phyloP scores from a whole-genome alignment of 2,113 vertebrate species.

The Potamarius usumacintae region DNA sequence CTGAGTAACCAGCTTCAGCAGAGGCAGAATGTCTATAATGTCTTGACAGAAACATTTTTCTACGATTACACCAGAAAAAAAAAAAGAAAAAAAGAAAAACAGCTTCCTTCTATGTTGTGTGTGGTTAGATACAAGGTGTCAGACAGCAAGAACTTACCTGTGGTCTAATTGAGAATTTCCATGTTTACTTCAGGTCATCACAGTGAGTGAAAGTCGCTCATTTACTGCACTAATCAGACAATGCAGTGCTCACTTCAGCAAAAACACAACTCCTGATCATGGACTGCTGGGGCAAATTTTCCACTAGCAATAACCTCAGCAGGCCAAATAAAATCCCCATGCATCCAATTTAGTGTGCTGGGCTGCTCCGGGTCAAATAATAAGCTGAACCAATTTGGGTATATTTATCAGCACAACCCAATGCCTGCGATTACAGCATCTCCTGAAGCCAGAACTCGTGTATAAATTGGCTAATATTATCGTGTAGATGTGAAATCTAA shows the following conservation, averaged over 20 bases:
- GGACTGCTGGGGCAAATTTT: conserved; percentile 68
- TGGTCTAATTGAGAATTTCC: conserved; percentile 51
- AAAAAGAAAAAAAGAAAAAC: not conserved
- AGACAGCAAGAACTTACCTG: not conserved
- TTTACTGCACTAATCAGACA: conserved; percentile 67
- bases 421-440: conserved; percentile 63
- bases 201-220: conserved; percentile 52
- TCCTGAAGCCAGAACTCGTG: conserved; percentile 63
- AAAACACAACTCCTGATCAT: conserved; percentile 57
- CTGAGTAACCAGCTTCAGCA: not conserved
- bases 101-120: not conserved
- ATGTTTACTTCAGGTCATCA: conserved; percentile 52
- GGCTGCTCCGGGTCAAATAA: conserved; percentile 71
- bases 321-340: conserved; percentile 68
- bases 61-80: not conserved
- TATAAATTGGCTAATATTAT: conserved; percentile 70
- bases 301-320: conserved; percentile 65
- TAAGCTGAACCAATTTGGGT: conserved; percentile 73
- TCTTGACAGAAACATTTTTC: not conserved
- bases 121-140: not conserved
- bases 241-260: conserved; percentile 55
- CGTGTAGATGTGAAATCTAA: conserved; percentile 65
- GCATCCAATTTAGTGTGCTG: conserved; percentile 69
- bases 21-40: not conserved
- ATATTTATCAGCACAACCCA: conserved; percentile 71